Percentiles rank a stretch among this genome's conserved stretches.
These are phyloP conservation scores for Alethe castanea DNA, from an alignment of 2,113 vertebrate species.

Conservation along the genomic window DNA sequence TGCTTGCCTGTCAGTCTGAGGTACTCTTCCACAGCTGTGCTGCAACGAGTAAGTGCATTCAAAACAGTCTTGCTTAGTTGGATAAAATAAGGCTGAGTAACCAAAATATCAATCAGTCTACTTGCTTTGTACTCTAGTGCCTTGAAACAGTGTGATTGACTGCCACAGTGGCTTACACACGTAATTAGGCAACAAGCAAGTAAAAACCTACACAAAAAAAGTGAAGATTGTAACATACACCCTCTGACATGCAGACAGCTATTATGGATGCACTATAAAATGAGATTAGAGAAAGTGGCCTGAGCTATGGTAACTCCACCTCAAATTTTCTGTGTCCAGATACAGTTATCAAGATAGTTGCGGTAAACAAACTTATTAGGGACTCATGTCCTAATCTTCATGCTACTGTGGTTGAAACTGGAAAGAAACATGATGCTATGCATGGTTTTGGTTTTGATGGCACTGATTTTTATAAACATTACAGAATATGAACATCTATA, in stretches of 20 bases:
- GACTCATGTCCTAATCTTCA: background rate
- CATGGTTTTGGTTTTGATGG: background rate
- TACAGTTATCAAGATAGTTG: background rate
- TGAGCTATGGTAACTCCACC: background rate
- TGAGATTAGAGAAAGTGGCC: background rate
- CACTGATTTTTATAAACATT: constrained; percentile 53
- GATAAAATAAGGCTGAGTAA: background rate
- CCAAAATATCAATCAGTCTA: background rate
- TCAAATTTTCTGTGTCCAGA: background rate
- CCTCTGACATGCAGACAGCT: background rate
- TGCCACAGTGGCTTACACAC: background rate
- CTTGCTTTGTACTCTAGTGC: background rate
- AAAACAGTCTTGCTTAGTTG: background rate
- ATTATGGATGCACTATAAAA: background rate
- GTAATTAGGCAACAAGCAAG: background rate
- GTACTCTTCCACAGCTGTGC: background rate
- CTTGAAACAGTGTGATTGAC: background rate
- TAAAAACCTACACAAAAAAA: background rate
- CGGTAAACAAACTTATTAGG: background rate
- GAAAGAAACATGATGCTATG: constrained; percentile 4
- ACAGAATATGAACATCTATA: constrained; percentile 41
- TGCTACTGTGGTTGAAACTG: constrained; percentile 13
- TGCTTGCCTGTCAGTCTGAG: background rate
- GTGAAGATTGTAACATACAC: background rate
- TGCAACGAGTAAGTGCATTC: background rate